Evolutionary conservation across 2,888 invertebrate species (phyloP).

Genomic region (Nephrotoma flavescens): DNA sequence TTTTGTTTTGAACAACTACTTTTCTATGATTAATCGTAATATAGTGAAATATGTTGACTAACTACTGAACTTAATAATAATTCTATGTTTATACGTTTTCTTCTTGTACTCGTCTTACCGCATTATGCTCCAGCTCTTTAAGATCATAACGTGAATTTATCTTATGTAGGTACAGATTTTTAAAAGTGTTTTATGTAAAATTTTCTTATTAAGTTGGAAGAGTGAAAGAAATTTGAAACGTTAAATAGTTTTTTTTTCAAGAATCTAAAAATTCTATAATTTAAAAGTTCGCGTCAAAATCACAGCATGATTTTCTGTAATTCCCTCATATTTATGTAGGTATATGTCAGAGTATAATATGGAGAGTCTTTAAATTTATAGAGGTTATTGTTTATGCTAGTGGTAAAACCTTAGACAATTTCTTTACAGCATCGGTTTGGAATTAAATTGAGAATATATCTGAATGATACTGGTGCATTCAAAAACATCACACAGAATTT

Average conservation of each 20-base stretch:
- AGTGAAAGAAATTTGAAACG: neutral
- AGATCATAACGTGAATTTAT: neutral
- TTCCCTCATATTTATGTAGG: neutral
- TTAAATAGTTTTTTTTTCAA: neutral
- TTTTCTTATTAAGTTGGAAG: neutral
- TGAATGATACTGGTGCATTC: too few species aligned
- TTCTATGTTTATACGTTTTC: neutral
- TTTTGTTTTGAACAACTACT: neutral
- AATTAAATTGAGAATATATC: too few species aligned
- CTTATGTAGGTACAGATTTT: neutral
- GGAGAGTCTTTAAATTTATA: too few species aligned
- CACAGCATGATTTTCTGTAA: neutral
- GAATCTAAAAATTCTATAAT: neutral
- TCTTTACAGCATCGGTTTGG: too few species aligned
- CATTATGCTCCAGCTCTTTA: neutral
- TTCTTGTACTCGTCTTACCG: neutral
- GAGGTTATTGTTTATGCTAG: too few species aligned
- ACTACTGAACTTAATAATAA: neutral
- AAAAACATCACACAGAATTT: too few species aligned
- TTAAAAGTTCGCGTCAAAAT: neutral
- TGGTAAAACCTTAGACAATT: too few species aligned
- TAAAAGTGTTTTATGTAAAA: neutral
- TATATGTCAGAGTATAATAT: too few species aligned
- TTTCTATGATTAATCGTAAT: neutral
- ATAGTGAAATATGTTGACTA: neutral